Percentiles rank a stretch among this genome's conserved stretches.
Evolutionary conservation across 1,140 invertebrate genomes (phyloP).

Genomic region (Ips nitidus): DNA sequence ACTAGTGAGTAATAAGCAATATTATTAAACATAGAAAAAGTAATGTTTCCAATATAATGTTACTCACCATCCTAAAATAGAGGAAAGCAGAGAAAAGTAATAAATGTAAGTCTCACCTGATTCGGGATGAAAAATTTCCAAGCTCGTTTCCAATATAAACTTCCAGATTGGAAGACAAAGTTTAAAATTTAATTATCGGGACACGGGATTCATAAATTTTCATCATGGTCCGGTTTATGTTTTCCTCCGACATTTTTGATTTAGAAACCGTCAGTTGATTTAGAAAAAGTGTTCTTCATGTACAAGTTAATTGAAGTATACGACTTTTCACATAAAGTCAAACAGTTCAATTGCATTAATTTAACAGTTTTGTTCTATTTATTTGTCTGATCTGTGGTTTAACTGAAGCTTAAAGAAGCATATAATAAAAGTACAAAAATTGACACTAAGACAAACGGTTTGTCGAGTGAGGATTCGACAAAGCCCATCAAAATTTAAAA

Average conservation of each 20-base stretch:
- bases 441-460: too few species aligned
- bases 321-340: too few species aligned
- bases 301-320: too few species aligned
- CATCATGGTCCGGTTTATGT: background rate
- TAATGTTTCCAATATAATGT: background rate
- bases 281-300: too few species aligned
- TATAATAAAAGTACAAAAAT: too few species aligned
- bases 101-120: background rate
- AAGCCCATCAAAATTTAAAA: too few species aligned
- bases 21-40: background rate
- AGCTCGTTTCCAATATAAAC: background rate
- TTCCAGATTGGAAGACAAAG: background rate
- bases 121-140: background rate
- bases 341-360: too few species aligned
- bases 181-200: background rate
- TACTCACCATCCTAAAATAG: background rate
- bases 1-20: background rate
- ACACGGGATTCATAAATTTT: constrained; percentile 3
- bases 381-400: too few species aligned
- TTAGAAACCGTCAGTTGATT: too few species aligned
- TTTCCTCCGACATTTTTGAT: background rate
- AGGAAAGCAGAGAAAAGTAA: background rate
- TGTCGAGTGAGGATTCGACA: too few species aligned
- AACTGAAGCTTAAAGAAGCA: too few species aligned
- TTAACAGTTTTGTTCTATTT: too few species aligned